Base-by-base conservation (phyloP, 2,888 invertebrate species). In the Mythimna loreyi region DNA sequence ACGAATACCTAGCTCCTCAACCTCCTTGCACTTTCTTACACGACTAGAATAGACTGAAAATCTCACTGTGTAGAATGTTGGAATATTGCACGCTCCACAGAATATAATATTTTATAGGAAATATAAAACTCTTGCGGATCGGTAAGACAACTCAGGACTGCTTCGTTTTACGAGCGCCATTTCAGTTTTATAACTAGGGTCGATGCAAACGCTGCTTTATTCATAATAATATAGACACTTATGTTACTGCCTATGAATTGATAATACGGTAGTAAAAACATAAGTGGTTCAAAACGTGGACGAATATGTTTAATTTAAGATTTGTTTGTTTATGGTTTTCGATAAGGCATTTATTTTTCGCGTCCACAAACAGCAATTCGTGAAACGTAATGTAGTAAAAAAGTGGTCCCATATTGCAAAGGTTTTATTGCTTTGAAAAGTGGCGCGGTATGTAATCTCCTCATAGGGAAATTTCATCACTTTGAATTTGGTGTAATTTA, bases 401-500 rank as follows among this genome's bases (percentile, higher is more conserved):
- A 58, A 70, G 66, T 68, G 72, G 75, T 69, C 72, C 60, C 72
- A 75, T 67, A 70, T 84, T 82, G 74, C 67, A 45, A 60, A 61
- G 49, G 66, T 77, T 82, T 82, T 81, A 84, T 87, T 86, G 73
- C 75, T 69, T 67, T 72, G 72, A 76, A 83, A 80, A 82, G 69
- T 74, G 77, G 60, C 67, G 72, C 52, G 75, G 85, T 72, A 72
- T 81, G 88, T 89, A 90, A 91, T 91, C 88, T 89, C 80, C 83
- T 87, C 81, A 83, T 82, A 86, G 87, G 87, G 90, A 82, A 90
- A 90, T 93, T 92, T 92, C 91, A 91, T 93, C 91, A 91, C 86
- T 86, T 88, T 86, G 89, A 88, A 92, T 92, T 91, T 83, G 86
- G 92, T 90, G 92, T 94, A 94, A 95, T 95, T 94, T 93, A 94